A percentile compares a stretch with the other conserved stretches of the same genome.
Evolutionary conservation across 2,113 vertebrate species (phyloP).

Genomic region (Scopus umbretta): DNA sequence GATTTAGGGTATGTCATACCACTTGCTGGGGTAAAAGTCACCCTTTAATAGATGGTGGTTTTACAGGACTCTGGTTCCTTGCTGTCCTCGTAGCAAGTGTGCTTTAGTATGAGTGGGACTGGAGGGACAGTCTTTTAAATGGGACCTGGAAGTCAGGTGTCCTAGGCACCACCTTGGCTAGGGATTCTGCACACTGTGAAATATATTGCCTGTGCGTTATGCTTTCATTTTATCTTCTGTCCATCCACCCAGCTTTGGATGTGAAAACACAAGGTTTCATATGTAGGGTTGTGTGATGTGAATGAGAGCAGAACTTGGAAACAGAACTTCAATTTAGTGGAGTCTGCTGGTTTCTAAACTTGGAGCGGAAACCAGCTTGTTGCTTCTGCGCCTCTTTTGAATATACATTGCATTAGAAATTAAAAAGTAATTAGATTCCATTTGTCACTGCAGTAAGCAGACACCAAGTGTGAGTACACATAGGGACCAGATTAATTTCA

Average conservation of each 20-base stretch:
- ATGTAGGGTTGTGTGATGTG: not conserved
- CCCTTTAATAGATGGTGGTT: not conserved
- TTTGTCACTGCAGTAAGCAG: not conserved
- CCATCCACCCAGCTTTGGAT: not conserved
- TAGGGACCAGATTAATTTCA: not conserved
- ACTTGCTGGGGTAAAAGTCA: not conserved
- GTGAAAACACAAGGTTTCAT: not conserved
- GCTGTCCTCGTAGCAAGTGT: not conserved
- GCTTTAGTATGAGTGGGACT: not conserved
- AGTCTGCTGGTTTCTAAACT: not conserved
- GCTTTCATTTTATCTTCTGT: not conserved
- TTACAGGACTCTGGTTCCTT: not conserved
- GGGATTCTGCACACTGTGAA: not conserved
- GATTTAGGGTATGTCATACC: not conserved
- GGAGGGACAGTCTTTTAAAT: not conserved
- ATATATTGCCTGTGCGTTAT: fast-evolving
- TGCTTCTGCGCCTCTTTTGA: not conserved
- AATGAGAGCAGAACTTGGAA: not conserved
- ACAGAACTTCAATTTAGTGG: not conserved
- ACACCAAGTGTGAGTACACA: not conserved
- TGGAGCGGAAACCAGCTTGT: not conserved
- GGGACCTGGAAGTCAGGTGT: not conserved
- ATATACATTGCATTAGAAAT: not conserved
- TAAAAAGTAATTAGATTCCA: not conserved
- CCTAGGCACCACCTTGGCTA: not conserved